A percentile compares a stretch with the other conserved stretches of the same genome.
These are phyloP conservation scores for Dyspetes luteomarginatus DNA, from an alignment of 2,888 invertebrate genomes.

Conservation along the genomic window DNA sequence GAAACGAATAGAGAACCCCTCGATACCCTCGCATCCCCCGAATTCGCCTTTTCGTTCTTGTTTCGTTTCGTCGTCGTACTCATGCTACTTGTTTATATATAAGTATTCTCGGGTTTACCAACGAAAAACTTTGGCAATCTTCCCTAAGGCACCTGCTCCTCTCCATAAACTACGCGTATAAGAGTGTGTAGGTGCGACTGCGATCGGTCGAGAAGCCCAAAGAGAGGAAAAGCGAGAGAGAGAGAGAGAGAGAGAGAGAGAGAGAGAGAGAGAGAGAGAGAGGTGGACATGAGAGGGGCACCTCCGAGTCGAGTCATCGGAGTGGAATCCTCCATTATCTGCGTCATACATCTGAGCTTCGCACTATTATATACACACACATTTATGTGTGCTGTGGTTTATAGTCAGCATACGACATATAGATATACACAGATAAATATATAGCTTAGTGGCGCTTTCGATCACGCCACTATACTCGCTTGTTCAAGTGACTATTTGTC, in stretches of 20 bases:
- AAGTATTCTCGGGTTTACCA: conserved; percentile 14
- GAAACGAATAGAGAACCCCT: conserved; percentile 22
- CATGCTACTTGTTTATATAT: background rate
- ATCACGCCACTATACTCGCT: conserved; percentile 63
- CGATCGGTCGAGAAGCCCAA: conserved; percentile 2
- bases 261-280: background rate
- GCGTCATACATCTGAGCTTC: conserved; percentile 66
- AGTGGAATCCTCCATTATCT: conserved; percentile 67
- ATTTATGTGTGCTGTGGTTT: conserved; percentile 3
- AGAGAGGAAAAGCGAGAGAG: conserved; percentile 7
- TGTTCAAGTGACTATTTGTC: conserved; percentile 41
- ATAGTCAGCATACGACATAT: background rate
- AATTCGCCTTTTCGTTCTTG: conserved; percentile 48
- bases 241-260: background rate
- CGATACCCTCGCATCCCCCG: conserved; percentile 54
- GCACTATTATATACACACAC: conserved; percentile 1
- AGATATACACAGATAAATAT: background rate
- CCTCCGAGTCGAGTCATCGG: conserved; percentile 64
- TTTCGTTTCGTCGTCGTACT: conserved; percentile 30
- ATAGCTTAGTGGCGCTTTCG: conserved; percentile 66
- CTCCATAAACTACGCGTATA: conserved; percentile 60
- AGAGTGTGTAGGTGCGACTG: conserved; percentile 38
- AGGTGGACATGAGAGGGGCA: background rate
- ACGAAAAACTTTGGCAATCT: conserved; percentile 60
- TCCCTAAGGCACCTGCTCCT: conserved; percentile 61